phyloP scores from a whole-genome alignment of 1,140 invertebrate genomes.

The Arctopsyche grandis region DNA sequence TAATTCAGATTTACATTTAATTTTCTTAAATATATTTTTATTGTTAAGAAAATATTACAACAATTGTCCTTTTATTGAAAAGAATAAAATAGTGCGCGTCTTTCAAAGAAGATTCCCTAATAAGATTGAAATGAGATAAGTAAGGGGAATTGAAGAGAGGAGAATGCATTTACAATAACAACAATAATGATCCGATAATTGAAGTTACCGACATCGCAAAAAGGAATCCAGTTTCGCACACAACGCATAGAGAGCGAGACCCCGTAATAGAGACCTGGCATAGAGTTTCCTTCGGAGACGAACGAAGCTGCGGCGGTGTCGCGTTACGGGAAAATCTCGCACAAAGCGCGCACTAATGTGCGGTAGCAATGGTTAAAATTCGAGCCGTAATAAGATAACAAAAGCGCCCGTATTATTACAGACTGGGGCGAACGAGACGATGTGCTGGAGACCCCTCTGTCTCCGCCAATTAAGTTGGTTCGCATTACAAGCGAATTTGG shows the following conservation, averaged over 20 bases:
- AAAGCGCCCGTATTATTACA: conserved; percentile 5
- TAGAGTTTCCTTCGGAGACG: not conserved
- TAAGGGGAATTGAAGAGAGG: not conserved
- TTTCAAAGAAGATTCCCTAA: too few relatives aligned
- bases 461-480: not conserved
- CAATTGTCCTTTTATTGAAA: too few relatives aligned
- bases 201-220: not conserved
- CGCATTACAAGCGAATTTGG: conserved; percentile 1
- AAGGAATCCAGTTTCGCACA: not conserved
- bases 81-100: too few relatives aligned
- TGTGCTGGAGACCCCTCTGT: not conserved
- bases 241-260: not conserved
- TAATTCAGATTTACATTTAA: too few relatives aligned
- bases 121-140: not conserved
- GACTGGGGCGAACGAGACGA: not conserved
- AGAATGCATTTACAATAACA: not conserved
- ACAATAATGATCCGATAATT: conserved; percentile 1
- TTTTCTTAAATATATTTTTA: too few relatives aligned
- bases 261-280: not conserved
- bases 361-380: conserved; percentile 10
- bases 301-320: not conserved
- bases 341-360: not conserved
- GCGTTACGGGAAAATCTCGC: not conserved
- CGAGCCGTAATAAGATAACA: not conserved
- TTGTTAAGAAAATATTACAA: too few relatives aligned